These are phyloP conservation scores for Strix aluco DNA, from an alignment of 2,113 vertebrate species.

Conservation along the genomic window DNA sequence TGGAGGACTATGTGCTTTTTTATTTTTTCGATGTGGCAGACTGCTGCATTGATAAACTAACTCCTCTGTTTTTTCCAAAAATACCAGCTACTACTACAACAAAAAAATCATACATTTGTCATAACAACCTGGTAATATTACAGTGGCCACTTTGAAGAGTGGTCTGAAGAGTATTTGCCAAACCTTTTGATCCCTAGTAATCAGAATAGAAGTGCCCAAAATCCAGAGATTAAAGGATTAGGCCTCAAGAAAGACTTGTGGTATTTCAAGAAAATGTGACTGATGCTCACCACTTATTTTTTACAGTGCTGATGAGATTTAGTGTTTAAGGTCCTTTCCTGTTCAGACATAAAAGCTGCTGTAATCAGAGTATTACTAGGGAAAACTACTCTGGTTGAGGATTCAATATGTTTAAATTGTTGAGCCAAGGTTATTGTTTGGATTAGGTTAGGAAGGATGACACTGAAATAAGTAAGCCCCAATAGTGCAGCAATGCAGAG, in stretches of 20 bases:
- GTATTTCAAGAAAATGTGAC: slow-evolving; percentile 73
- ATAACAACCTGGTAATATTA: slow-evolving; percentile 5
- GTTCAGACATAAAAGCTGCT: slow-evolving; percentile 73
- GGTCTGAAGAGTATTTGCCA: slow-evolving; percentile 46
- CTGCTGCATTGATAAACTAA: not conserved
- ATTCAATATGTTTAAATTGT: slow-evolving; percentile 67
- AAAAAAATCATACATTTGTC: not conserved
- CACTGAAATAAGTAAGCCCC: slow-evolving; percentile 46
- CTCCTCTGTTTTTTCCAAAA: not conserved
- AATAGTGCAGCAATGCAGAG: not conserved
- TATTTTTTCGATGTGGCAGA: not conserved
- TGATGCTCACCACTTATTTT: slow-evolving; percentile 73
- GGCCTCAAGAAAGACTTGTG: slow-evolving; percentile 64
- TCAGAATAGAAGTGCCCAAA: slow-evolving; percentile 72
- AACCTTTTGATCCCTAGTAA: slow-evolving; percentile 63
- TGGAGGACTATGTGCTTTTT: not conserved
- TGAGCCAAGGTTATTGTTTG: slow-evolving; percentile 66
- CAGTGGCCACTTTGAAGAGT: slow-evolving; percentile 46
- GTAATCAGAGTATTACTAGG: slow-evolving; percentile 72
- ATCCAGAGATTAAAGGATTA: slow-evolving; percentile 73
- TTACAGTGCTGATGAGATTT: slow-evolving; percentile 72
- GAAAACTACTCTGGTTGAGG: slow-evolving; percentile 54
- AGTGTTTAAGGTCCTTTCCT: slow-evolving; percentile 70
- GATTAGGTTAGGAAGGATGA: slow-evolving; percentile 65
- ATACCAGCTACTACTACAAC: not conserved